A percentile compares a stretch with the other conserved stretches of the same genome.
These are phyloP conservation scores for Tauraco erythrolophus DNA, from an alignment of 2,113 vertebrate genomes.

Conservation along the genomic window DNA sequence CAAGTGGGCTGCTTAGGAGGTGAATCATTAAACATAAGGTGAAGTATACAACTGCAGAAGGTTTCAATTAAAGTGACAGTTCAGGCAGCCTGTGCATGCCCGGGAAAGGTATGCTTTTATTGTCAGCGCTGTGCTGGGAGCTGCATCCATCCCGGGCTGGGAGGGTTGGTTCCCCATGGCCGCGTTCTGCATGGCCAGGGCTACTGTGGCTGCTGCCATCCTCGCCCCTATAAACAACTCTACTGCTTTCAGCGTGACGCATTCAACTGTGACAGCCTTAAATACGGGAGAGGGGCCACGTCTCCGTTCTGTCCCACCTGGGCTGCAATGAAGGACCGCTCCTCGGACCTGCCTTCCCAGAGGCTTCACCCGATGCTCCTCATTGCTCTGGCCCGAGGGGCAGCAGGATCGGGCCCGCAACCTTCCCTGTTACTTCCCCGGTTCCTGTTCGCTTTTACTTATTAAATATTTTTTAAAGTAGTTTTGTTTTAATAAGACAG, in stretches of 20 bases:
- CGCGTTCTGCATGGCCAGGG: background rate
- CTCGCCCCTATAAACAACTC: background rate
- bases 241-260: background rate
- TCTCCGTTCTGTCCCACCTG: background rate
- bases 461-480: background rate
- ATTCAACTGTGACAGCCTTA: background rate
- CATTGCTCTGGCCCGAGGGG: background rate
- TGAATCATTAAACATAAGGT: conserved; percentile 70
- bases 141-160: background rate
- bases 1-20: conserved; percentile 61
- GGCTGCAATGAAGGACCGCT: background rate
- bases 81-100: background rate
- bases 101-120: background rate
- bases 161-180: background rate
- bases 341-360: background rate
- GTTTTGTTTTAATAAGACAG: background rate
- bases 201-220: background rate
- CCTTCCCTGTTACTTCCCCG: background rate
- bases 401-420: background rate
- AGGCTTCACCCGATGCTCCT: background rate
- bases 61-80: conserved; percentile 66
- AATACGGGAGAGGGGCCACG: background rate
- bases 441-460: background rate
- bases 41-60: conserved; percentile 34
- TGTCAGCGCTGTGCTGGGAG: background rate